Evolutionary conservation across 2,888 invertebrate species (phyloP).

Genomic region (Orchestes rusci): DNA sequence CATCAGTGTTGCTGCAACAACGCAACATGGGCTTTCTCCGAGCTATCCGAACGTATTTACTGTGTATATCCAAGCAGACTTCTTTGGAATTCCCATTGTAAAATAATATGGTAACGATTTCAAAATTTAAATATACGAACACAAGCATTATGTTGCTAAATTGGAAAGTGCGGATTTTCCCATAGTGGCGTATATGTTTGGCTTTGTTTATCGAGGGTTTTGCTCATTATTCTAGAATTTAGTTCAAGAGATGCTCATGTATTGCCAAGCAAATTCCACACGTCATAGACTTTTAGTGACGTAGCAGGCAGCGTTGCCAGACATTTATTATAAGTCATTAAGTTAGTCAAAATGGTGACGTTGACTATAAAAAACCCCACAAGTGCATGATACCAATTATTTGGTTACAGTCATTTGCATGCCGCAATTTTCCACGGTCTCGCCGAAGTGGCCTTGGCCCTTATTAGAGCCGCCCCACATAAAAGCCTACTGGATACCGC

Average conservation of each 20-base stretch:
- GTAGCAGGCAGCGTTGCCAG: too few relatives aligned
- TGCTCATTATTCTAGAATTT: too few relatives aligned
- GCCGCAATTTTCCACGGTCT: slow-evolving; percentile 73
- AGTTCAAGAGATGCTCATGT: too few relatives aligned
- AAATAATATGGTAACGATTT: slow-evolving; percentile 16
- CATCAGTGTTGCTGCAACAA: too few relatives aligned
- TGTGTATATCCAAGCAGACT: slow-evolving; percentile 19
- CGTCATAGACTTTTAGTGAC: too few relatives aligned
- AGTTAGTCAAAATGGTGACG: too few relatives aligned
- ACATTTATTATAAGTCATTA: too few relatives aligned
- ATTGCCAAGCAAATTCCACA: too few relatives aligned
- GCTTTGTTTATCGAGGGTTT: slow-evolving; percentile 3
- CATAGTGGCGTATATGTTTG: neutral
- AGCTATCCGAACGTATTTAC: too few relatives aligned
- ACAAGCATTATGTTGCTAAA: slow-evolving; percentile 9
- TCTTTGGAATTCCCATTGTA: slow-evolving; percentile 24
- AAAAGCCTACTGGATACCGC: slow-evolving; percentile 68
- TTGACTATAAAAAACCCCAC: too few relatives aligned
- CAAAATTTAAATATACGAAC: slow-evolving; percentile 8
- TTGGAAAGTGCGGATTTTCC: slow-evolving; percentile 16
- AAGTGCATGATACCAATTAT: too few relatives aligned
- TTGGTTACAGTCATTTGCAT: slow-evolving; percentile 68
- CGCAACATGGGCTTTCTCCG: too few relatives aligned
- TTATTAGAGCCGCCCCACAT: slow-evolving; percentile 72
- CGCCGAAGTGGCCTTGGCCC: slow-evolving; percentile 62